A percentile compares a stretch with the other conserved stretches of the same genome.
phyloP scores from a whole-genome alignment of 2,113 vertebrate species.

The Illadopsis cleaveri region DNA sequence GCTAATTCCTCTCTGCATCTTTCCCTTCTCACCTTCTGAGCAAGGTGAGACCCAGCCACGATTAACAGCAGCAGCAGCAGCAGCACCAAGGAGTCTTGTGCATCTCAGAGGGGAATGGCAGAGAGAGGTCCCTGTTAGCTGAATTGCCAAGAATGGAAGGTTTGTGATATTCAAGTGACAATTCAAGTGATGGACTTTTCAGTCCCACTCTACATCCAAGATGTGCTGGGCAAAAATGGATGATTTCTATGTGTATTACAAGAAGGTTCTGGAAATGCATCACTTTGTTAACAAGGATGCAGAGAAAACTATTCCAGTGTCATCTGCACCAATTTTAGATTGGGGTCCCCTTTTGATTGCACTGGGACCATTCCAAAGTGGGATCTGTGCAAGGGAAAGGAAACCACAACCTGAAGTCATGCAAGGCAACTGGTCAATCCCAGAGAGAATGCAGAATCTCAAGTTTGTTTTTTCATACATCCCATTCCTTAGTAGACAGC shows the following conservation, averaged over 20 bases:
- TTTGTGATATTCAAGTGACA: not conserved
- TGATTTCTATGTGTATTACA: not conserved
- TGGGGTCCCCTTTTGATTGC: not conserved
- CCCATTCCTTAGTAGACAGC: conserved; percentile 17
- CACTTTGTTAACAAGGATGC: not conserved
- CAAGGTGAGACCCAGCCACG: not conserved
- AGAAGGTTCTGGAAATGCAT: not conserved
- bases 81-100: not conserved
- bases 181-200: not conserved
- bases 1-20: not conserved
- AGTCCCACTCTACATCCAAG: not conserved
- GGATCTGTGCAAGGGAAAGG: not conserved
- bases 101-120: not conserved
- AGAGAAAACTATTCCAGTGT: not conserved
- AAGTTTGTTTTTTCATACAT: not conserved
- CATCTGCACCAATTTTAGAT: not conserved
- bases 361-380: not conserved
- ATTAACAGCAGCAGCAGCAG: not conserved
- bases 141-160: not conserved
- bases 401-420: conserved; percentile 6
- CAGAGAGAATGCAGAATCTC: not conserved
- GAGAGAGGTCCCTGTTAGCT: not conserved
- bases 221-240: not conserved
- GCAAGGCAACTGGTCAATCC: conserved; percentile 19
- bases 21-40: not conserved